phyloP scores from a whole-genome alignment of 2,888 invertebrate genomes.

The Agriopis marginaria region DNA sequence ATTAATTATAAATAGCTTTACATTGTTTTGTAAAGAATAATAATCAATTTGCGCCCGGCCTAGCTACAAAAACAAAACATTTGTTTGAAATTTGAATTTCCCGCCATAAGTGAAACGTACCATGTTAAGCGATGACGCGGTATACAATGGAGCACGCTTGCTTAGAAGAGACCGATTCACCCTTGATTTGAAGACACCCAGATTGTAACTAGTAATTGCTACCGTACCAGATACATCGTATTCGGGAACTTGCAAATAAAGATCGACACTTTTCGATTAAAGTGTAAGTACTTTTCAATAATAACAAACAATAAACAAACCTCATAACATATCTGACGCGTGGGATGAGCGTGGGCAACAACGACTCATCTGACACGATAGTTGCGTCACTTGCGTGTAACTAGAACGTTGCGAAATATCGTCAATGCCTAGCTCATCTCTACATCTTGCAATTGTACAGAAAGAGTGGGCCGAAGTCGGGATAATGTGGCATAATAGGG shows the following conservation, averaged over 20 bases:
- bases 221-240: no score
- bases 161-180: no score
- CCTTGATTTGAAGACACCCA: no score
- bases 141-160: no score
- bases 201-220: no score
- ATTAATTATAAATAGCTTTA: no score
- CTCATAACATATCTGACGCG: constrained; percentile 5
- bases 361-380: constrained; percentile 14
- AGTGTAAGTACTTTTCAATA: constrained; percentile 2
- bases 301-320: constrained; percentile 17
- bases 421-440: constrained; percentile 2
- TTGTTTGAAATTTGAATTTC: no score
- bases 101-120: no score
- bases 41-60: no score
- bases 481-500: neutral
- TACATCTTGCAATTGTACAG: neutral
- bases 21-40: no score
- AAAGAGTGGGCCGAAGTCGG: neutral
- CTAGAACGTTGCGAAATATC: constrained; percentile 16
- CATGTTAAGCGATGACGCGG: no score
- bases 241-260: neutral
- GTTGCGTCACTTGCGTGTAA: constrained; percentile 14
- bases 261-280: neutral
- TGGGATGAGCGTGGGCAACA: constrained; percentile 29
- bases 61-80: no score